Conservation (phyloP, 1,140 invertebrate genomes). For the Notospermus geniculatus region DNA sequence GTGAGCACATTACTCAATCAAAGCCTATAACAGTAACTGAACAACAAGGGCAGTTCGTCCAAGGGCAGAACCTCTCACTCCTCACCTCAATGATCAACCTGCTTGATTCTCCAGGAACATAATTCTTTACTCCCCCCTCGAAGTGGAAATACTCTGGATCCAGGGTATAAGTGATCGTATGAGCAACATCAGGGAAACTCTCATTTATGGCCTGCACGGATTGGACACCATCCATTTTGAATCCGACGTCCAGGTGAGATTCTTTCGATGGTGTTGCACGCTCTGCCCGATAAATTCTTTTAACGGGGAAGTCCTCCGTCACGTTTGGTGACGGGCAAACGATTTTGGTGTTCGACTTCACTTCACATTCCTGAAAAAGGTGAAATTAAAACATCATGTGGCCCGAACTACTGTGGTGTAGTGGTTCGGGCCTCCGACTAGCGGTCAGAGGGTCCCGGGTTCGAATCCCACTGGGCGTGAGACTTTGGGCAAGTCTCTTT, state of each 20-base stretch:
- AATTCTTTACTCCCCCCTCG: constrained; percentile 60
- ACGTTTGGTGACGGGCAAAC: constrained; percentile 82
- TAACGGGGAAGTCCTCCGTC: constrained; percentile 23
- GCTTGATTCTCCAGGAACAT: constrained; percentile 92
- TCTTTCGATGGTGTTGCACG: constrained; percentile 15
- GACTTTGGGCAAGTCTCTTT: too few species aligned
- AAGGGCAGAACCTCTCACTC: background rate
- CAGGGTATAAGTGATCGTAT: constrained; percentile 81
- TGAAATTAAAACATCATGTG: constrained; percentile 21
- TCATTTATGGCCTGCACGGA: constrained; percentile 83
- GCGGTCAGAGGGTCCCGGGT: too few species aligned
- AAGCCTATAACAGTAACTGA: too few species aligned
- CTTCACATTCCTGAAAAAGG: constrained; percentile 66
- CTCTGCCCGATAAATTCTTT: constrained; percentile 8
- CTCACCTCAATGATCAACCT: constrained; percentile 86
- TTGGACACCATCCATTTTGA: constrained; percentile 94
- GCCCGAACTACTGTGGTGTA: too few species aligned
- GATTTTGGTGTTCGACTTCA: constrained; percentile 87
- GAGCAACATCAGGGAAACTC: constrained; percentile 75
- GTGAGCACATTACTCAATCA: too few species aligned
- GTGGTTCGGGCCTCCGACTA: too few species aligned
- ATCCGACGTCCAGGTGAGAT: constrained; percentile 73
- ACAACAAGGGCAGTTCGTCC: too few species aligned
- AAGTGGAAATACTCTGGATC: constrained; percentile 91
- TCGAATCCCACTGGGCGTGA: too few species aligned